A percentile compares a stretch with the other conserved stretches of the same genome.
Evolutionary conservation across 1,140 invertebrate species (phyloP).

Genomic region (Drosophila insularis): DNA sequence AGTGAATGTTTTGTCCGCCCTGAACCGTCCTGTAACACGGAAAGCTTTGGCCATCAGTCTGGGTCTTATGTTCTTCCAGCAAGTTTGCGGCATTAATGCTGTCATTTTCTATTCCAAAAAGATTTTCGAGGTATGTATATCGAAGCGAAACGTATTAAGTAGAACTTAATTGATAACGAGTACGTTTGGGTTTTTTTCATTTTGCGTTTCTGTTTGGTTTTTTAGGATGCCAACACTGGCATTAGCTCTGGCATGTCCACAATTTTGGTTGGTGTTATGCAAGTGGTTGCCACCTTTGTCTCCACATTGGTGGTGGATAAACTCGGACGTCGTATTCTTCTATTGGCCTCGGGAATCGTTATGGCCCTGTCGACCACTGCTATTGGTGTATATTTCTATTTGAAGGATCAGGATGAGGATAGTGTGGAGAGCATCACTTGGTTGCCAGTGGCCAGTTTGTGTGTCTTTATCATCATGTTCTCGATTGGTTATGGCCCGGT

Average conservation of each 20-base stretch:
- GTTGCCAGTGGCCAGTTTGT: slow-evolving; percentile 88
- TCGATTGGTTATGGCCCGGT: slow-evolving; percentile 91
- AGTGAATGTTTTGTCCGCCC: slow-evolving; percentile 84
- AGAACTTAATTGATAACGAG: not conserved
- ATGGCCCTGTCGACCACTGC: slow-evolving; percentile 86
- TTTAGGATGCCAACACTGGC: slow-evolving; percentile 84
- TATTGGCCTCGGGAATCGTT: slow-evolving; percentile 85
- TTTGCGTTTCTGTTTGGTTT: not conserved
- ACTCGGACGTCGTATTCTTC: slow-evolving; percentile 88
- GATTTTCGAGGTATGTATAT: slow-evolving; percentile 85
- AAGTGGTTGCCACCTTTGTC: slow-evolving; percentile 88
- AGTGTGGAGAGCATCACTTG: slow-evolving; percentile 85
- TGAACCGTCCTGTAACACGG: slow-evolving; percentile 85
- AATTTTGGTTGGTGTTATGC: slow-evolving; percentile 90
- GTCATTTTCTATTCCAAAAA: slow-evolving; percentile 90
- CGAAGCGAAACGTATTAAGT: too few species aligned
- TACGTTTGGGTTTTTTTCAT: too few species aligned
- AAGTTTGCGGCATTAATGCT: slow-evolving; percentile 92
- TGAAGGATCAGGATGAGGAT: slow-evolving; percentile 83
- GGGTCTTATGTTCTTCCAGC: slow-evolving; percentile 93
- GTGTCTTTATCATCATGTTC: slow-evolving; percentile 90
- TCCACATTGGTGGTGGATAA: slow-evolving; percentile 90
- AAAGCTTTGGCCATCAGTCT: slow-evolving; percentile 89
- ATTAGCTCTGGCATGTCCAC: slow-evolving; percentile 85
- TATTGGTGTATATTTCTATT: slow-evolving; percentile 87